Conservation (phyloP, 1,140 invertebrate species). For the Grapholita molesta region DNA sequence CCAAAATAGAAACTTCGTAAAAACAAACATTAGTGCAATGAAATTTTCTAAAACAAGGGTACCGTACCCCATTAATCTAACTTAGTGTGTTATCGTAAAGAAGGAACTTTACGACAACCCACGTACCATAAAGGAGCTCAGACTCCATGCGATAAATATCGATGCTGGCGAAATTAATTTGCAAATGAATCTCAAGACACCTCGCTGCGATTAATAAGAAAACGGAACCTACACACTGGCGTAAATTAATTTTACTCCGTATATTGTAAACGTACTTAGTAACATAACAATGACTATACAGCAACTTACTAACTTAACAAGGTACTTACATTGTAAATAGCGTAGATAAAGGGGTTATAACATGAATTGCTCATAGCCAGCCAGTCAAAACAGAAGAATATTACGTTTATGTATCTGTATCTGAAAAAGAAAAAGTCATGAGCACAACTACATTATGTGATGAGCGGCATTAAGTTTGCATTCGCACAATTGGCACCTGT, state of each 20-base stretch:
- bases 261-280: too few species aligned
- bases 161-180: neutral
- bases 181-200: slow-evolving; percentile 5
- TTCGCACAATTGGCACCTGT: too few species aligned
- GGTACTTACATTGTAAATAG: slow-evolving; percentile 89
- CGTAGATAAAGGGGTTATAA: slow-evolving; percentile 92
- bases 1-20: too few species aligned
- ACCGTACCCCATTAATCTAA: neutral
- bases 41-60: too few species aligned
- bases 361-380: slow-evolving; percentile 93
- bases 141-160: neutral
- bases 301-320: neutral
- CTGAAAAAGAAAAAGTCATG: slow-evolving; percentile 65
- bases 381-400: slow-evolving; percentile 91
- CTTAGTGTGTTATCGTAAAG: neutral
- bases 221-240: neutral
- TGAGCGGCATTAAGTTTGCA: too few species aligned
- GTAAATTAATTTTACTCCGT: neutral
- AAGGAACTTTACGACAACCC: neutral
- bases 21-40: too few species aligned
- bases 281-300: too few species aligned
- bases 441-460: too few species aligned
- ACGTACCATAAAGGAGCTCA: neutral
- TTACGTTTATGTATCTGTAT: slow-evolving; percentile 86
- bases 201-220: slow-evolving; percentile 11